Evolutionary conservation across 1,140 invertebrate species (phyloP), one percentile per base, ranked within the genome.

Genomic region (Aporrectodea caliginosa): DNA sequence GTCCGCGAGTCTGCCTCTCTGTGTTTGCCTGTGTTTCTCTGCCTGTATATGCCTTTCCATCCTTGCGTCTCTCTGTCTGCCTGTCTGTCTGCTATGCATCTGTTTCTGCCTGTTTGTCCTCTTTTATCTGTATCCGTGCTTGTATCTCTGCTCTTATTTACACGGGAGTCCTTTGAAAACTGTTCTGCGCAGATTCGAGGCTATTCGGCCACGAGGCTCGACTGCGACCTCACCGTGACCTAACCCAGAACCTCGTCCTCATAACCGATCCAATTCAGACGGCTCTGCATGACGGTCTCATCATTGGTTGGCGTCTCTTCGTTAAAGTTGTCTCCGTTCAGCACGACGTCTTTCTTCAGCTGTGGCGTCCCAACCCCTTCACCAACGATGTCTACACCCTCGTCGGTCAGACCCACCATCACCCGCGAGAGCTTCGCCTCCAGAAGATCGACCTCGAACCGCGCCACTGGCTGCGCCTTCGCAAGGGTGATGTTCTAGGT

Each of bases 251-350:
- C 78, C 33, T 58, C 22, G 32, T 79, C 34, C 6, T 79, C 2
- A 73, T 79, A 16, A 70, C 78, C 27, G 78, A 79, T 16, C 78
- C 78, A 16, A 68, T 33, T 16, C 78, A 79, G 78, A 79, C 73
- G 31, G 71, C 78, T 6, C 78, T 79, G 0, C 1, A 30, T 16
- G 71, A 58, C 33, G 71, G 71, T 34, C 34, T 35, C 1, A 1
- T 79, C n/a, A 69, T 35, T 1, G 78, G 71, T 71, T 79, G 78
- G 78, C 78, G 58, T n/a, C 32, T 30, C 6, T 79, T 74, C 72
- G 78, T 71, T 71, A 79, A 79, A 33, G 58, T 79, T 30, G 31
- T 74, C 71, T 79, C 78, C 6, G 31, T 75, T 14, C 31, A 74
- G 70, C 78, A 79, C 72, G 43, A 58, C 43, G 43, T 58, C 43